Base-by-base conservation (phyloP, 2,888 invertebrate genomes). In the Trilocha varians region DNA sequence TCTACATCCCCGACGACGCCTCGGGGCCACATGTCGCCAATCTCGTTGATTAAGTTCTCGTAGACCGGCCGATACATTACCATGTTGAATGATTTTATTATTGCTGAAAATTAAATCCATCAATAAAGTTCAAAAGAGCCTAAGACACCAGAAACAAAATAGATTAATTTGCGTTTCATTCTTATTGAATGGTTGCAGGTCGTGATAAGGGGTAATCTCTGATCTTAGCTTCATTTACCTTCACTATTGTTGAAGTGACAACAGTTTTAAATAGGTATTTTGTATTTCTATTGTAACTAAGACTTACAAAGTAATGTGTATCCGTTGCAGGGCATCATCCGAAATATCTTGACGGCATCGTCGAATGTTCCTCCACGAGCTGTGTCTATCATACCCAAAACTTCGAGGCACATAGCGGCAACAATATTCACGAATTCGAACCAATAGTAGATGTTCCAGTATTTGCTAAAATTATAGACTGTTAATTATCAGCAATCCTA, bases 321-420 rank as follows among this genome's bases (percentile, higher is more conserved):
- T 36, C 65, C 65, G 17, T 59, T 45, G 48, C 68, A 68, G 3
- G 68, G 68, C 48, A 68, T 51, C 59, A 65, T 64, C 5, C 53
- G 43, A 42, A 68, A 65, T 32, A 64, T 47, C 13, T 57, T 52
- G 32, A 57, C 47, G 16, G 51, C 49, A 17, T 62, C 64, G 2
- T 55, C 47, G 32, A 59, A 63, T 8, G 56, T 52, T n/a, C 49
- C 45, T 3, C 56, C 62, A 8, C 39, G 43, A 0, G 50, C 57
- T 6, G 52, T 52, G 25, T 42, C 34, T 11, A 47, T 35, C 53
- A 65, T 57, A 36, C 55, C 46, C 9, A 52, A 17, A 4, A 59
- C 13, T 45, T 67, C 62, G 17, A 53, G 44, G 2, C 44, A 16
- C 0, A 52, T 37, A 9, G 40, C 48, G 8, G 53, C 6, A 13